These are phyloP conservation scores for Oceanites oceanicus DNA, from an alignment of 2,113 vertebrate species.

Conservation along the genomic window DNA sequence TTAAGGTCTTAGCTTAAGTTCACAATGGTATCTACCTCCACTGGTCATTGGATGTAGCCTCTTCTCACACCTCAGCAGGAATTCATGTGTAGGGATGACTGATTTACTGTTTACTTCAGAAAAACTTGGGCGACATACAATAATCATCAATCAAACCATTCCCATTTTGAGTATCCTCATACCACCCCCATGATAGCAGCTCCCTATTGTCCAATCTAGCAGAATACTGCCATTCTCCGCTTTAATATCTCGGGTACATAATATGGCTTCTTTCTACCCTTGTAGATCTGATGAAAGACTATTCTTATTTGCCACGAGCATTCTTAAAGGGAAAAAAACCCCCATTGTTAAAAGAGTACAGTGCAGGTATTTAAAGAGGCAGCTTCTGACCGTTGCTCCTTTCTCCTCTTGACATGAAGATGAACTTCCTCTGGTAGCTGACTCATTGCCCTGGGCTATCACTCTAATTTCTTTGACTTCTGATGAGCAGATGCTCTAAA, in stretches of 20 bases:
- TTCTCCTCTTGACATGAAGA: neutral
- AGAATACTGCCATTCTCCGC: neutral
- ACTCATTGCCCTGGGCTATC: constrained; percentile 2
- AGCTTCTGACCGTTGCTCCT: neutral
- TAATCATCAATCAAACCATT: neutral
- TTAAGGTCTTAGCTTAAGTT: neutral
- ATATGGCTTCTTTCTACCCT: neutral
- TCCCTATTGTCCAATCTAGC: neutral
- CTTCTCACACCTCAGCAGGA: neutral
- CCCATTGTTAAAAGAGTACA: neutral
- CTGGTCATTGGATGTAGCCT: neutral
- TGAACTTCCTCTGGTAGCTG: constrained; percentile 6
- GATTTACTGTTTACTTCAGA: neutral
- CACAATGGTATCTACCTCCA: neutral
- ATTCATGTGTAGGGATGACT: neutral
- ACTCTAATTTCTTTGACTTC: neutral
- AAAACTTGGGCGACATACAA: neutral
- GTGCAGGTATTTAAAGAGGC: neutral
- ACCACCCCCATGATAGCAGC: neutral
- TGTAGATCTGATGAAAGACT: neutral
- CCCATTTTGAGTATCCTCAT: neutral
- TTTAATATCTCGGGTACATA: neutral
- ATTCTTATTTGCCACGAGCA: neutral
- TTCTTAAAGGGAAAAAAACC: neutral
- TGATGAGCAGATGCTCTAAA: constrained; percentile 29